Conservation (phyloP, 2,888 invertebrate genomes). For the Melieria crassipennis region DNA sequence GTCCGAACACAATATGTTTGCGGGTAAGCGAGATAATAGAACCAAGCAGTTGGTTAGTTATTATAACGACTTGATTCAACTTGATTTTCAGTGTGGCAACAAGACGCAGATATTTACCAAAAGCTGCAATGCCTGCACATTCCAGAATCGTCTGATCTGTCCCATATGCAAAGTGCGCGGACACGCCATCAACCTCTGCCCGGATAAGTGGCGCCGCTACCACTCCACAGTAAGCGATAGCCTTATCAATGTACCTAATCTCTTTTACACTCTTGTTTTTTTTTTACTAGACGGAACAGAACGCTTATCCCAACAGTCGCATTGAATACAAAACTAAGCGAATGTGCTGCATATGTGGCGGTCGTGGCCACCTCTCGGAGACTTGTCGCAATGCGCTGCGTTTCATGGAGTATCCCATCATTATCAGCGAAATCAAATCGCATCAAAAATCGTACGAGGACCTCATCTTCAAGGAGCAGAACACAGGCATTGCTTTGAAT, state of each 20-base stretch:
- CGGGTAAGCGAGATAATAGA: conserved; percentile 68
- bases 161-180: conserved; percentile 73
- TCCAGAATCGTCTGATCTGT: conserved; percentile 66
- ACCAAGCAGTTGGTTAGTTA: background rate
- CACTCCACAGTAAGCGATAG: conserved; percentile 72
- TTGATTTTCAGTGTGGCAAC: conserved; percentile 73
- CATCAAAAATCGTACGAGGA: conserved; percentile 61
- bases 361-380: conserved; percentile 68
- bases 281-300: conserved; percentile 65
- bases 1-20: conserved; percentile 76
- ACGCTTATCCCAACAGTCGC: conserved; percentile 56
- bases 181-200: conserved; percentile 72
- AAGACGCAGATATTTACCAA: conserved; percentile 70
- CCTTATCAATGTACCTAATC: background rate
- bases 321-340: conserved; percentile 58
- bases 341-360: conserved; percentile 71
- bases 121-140: conserved; percentile 72
- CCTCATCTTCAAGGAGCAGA: conserved; percentile 41
- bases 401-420: conserved; percentile 56
- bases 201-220: conserved; percentile 80
- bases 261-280: background rate
- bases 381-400: conserved; percentile 56
- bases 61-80: background rate
- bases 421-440: conserved; percentile 53
- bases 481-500: conserved; percentile 45